These are phyloP conservation scores for Eupithecia inturbata DNA, from an alignment of 2,888 invertebrate species.

Conservation along the genomic window DNA sequence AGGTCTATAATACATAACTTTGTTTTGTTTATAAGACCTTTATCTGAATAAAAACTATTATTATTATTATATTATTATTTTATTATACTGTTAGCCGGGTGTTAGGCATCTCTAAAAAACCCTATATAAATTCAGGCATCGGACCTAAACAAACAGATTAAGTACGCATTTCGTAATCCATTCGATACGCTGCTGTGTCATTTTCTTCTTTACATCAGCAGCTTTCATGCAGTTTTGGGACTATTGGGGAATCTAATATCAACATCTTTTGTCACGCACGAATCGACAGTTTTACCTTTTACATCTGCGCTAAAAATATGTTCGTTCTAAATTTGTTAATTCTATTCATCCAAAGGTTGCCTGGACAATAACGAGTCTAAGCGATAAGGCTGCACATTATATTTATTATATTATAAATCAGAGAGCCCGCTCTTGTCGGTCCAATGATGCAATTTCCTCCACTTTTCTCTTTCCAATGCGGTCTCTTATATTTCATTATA, in stretches of 20 bases:
- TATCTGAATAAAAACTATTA: too few relatives aligned
- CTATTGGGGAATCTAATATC: not conserved
- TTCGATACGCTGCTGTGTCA: constrained; percentile 9
- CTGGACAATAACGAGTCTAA: not conserved
- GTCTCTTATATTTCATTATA: too few relatives aligned
- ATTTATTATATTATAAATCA: too few relatives aligned
- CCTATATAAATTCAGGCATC: constrained; percentile 11
- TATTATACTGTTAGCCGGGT: constrained; percentile 2
- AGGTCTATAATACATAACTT: too few relatives aligned
- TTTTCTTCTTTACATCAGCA: constrained; percentile 15
- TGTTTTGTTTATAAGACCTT: too few relatives aligned
- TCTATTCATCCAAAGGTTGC: not conserved
- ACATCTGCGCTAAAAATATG: not conserved
- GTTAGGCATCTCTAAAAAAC: constrained; percentile 3
- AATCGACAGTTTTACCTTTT: not conserved
- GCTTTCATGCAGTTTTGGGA: constrained; percentile 13
- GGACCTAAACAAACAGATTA: constrained; percentile 28
- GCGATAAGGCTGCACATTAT: too few relatives aligned
- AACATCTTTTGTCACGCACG: constrained; percentile 9
- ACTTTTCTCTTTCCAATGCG: too few relatives aligned
- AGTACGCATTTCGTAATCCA: constrained; percentile 11
- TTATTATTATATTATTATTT: too few relatives aligned
- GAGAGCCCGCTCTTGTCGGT: too few relatives aligned
- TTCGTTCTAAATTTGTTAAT: not conserved
- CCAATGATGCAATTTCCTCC: too few relatives aligned